phyloP scores from a whole-genome alignment of 2,888 invertebrate species.

The Cataglyphis cursor region DNA sequence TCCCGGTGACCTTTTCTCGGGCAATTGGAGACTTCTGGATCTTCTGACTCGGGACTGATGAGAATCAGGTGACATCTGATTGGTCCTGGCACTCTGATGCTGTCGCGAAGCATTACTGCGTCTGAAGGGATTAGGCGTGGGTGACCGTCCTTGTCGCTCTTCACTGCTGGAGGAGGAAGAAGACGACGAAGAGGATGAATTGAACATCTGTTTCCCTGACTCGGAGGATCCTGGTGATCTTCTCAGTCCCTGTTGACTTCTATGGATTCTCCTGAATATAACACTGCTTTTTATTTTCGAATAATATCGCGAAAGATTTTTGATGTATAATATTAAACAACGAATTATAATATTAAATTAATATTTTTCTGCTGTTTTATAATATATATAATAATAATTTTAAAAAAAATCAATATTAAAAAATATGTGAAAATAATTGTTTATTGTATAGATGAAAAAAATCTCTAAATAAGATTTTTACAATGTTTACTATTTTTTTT shows the following conservation, averaged over 20 bases:
- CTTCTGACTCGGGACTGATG: constrained; percentile 86
- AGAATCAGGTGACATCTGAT: constrained; percentile 81
- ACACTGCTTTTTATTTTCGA: constrained; percentile 44
- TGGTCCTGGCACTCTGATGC: constrained; percentile 80
- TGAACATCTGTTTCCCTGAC: constrained; percentile 82
- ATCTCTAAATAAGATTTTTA: neutral
- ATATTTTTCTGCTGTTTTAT: neutral
- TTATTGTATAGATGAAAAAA: neutral
- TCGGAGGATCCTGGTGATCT: constrained; percentile 85
- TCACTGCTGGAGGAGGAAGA: constrained; percentile 82
- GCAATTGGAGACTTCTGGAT: constrained; percentile 90
- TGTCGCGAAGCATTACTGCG: constrained; percentile 77
- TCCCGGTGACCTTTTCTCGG: constrained; percentile 88
- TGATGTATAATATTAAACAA: neutral
- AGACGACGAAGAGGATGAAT: constrained; percentile 82
- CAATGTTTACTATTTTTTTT: neutral
- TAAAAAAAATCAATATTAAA: neutral
- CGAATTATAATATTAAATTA: neutral
- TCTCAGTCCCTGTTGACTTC: constrained; percentile 79
- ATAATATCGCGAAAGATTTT: neutral
- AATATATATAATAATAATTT: neutral
- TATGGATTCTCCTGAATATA: constrained; percentile 58
- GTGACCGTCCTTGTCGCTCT: constrained; percentile 80
- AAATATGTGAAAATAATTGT: neutral
- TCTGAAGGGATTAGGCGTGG: constrained; percentile 82